Evolutionary conservation across 2,888 invertebrate species (phyloP), one percentile per base, ranked within the genome.

Genomic region (Kuschelorhynchus macadamiae): DNA sequence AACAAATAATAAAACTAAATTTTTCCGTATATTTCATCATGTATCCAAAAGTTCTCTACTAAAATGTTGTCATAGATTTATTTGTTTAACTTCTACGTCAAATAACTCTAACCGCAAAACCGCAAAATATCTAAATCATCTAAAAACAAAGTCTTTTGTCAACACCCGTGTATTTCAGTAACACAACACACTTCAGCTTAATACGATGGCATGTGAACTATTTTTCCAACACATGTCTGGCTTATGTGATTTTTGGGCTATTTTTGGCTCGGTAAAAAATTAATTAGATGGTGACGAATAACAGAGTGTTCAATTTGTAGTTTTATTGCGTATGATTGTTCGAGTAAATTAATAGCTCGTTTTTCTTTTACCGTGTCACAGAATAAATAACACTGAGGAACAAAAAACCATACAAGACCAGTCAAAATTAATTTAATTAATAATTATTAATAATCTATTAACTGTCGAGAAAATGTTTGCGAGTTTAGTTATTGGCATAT

Each of bases 111-210:
- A 47, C 60, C 60, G 42, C 49, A 17, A 25, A 50, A 60, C 60
- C 60, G 39, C 60, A 60, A 41, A 60, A 60, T 50, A 60, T 41
- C 60, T 60, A 50, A 60, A 60, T 60, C 60, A 60, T 17, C 1
- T 44, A 49, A 50, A 49, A 50, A 25, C 50, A 50, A 49, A 50
- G 41, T 60, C 41, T 50, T 60, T 60, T 60, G 50, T 60, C 60
- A 60, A 60, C 60, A 42, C 41, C 5, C 7, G 16, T 25, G 60
- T 60, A 60, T 60, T 60, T 60, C 32, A n/a, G 60, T 50, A 42
- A 60, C 60, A 30, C 41, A 14, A 60, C 52, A 49, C 47, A 42
- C 59, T 59, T 46, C 30, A 41, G 21, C 12, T 50, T 36, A 14
- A 44, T 39, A 46, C 14, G 18, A 7, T 36, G 60, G 50, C 50